A percentile compares a stretch with the other conserved stretches of the same genome.
Evolutionary conservation across 2,888 invertebrate genomes (phyloP).

Genomic region (Drosophila multiciliata): DNA sequence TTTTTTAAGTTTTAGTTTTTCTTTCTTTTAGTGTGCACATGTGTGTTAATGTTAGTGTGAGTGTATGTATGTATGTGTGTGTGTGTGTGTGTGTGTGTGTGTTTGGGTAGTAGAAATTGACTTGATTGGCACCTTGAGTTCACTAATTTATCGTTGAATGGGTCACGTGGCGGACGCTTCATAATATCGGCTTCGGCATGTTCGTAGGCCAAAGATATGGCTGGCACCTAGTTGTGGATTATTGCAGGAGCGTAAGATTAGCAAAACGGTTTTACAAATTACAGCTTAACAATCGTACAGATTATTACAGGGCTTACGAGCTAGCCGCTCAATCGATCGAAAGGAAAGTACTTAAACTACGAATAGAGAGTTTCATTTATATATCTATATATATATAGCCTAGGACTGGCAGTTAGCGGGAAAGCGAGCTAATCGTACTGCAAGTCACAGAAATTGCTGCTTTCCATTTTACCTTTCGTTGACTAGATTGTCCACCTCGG

Average conservation of each 20-base stretch:
- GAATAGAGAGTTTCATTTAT: not conserved
- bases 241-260: slow-evolving; percentile 72
- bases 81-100: slow-evolving; percentile 11
- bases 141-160: slow-evolving; percentile 93
- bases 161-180: slow-evolving; percentile 94
- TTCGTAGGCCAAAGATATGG: slow-evolving; percentile 95
- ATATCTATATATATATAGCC: slow-evolving; percentile 20
- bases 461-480: slow-evolving; percentile 93
- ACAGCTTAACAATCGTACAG: slow-evolving; percentile 42
- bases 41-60: slow-evolving; percentile 16
- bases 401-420: slow-evolving; percentile 14
- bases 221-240: slow-evolving; percentile 87
- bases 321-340: slow-evolving; percentile 18
- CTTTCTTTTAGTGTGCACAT: slow-evolving; percentile 46
- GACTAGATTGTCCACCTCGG: slow-evolving; percentile 98
- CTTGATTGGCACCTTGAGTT: slow-evolving; percentile 86
- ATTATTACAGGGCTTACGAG: slow-evolving; percentile 27
- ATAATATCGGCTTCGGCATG: slow-evolving; percentile 94
- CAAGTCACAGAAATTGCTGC: slow-evolving; percentile 19
- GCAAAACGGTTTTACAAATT: slow-evolving; percentile 60
- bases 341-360: slow-evolving; percentile 28
- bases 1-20: slow-evolving; percentile 12
- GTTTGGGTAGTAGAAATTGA: slow-evolving; percentile 68
- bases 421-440: slow-evolving; percentile 33
- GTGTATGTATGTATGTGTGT: not conserved